Conservation (phyloP, 2,888 invertebrate species). For the Biston stratarius region DNA sequence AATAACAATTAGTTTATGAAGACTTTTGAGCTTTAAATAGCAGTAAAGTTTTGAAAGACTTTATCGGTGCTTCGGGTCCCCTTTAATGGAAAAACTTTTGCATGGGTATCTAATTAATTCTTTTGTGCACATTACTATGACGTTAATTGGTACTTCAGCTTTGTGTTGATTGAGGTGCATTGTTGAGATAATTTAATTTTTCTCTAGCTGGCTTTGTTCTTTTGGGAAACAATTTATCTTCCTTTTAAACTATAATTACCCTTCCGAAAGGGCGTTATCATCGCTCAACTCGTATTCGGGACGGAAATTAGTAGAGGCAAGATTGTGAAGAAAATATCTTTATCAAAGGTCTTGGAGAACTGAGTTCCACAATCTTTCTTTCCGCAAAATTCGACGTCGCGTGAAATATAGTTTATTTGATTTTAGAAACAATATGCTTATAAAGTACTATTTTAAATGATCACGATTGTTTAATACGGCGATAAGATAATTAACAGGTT, state of each 20-base stretch:
- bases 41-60: conserved; percentile 59
- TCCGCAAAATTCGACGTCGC: background rate
- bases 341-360: background rate
- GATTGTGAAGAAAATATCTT: conserved; percentile 11
- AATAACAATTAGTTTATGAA: conserved; percentile 55
- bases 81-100: conserved; percentile 66
- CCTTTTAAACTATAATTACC: conserved; percentile 24
- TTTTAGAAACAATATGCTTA: no score
- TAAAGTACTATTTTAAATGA: no score
- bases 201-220: conserved; percentile 27
- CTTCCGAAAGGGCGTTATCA: conserved; percentile 11
- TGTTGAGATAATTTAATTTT: conserved; percentile 40
- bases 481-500: no score
- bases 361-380: background rate
- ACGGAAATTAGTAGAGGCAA: conserved; percentile 2
- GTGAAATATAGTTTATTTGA: background rate
- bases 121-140: conserved; percentile 51
- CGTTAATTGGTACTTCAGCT: conserved; percentile 46
- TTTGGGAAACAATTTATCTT: conserved; percentile 18
- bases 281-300: conserved; percentile 2
- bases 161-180: conserved; percentile 43
- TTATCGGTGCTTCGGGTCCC: conserved; percentile 51
- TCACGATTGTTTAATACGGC: no score
- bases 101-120: conserved; percentile 62
- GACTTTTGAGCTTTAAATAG: conserved; percentile 52